Evolutionary conservation across 2,888 invertebrate species (phyloP), one percentile per base, ranked within the genome.

Genomic region (Agonopterix heracliana): DNA sequence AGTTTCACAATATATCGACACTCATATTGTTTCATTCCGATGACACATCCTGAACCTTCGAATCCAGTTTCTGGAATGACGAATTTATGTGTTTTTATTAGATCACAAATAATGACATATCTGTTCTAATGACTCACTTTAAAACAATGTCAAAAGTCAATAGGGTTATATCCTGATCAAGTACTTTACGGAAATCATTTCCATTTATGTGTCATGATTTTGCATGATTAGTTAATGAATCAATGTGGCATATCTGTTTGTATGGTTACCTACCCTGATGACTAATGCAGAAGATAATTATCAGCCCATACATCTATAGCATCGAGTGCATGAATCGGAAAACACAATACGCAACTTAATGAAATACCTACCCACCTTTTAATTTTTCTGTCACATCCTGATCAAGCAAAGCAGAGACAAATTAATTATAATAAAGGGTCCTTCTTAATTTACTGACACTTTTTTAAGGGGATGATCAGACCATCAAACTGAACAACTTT

Each of bases 141-240:
- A 42, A n/a, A 38, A 38, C 47, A 54, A 55, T 73, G 70, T 71
- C 69, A 74, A 63, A 75, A 66, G 71, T 70, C 70, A 69, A 57
- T 56, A 50, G 64, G 60, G 61, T 63, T 52, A 63, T 51, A 61
- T 70, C 69, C 69, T 67, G 59, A 57, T 60, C 11, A 42, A 35
- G 17, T 54, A 54, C 43, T 47, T 44, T 36, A 64, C 74, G 78
- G 79, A 82, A 78, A 74, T 70, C 54, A 69, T 74, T 68, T 68
- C 63, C 66, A 71, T 74, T 63, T 54, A 70, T 81, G 74, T 74
- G 75, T 76, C 79, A 81, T 73, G 46, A 46, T 52, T 44, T 46
- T 44, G 40, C 41, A 72, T 68, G 46, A 68, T 63, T n/a, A 26
- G 5, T 26, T 60, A 65, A 70, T 78, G 74, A 81, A 71, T 76